phyloP scores from a whole-genome alignment of 2,113 vertebrate species.

The Echinops telfairi region DNA sequence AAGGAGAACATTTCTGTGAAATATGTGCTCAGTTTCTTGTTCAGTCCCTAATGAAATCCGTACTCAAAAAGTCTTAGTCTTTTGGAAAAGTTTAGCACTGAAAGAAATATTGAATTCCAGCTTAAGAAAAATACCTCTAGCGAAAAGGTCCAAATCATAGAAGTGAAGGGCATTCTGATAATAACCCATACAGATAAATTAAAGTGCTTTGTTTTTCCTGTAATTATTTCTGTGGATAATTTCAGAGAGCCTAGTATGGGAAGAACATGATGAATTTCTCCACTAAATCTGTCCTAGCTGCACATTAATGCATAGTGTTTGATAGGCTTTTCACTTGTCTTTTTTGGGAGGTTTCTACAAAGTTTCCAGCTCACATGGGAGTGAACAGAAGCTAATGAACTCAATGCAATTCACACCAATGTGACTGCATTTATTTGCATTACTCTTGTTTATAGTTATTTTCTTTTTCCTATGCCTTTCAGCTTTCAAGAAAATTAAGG shows the following conservation, averaged over 20 bases:
- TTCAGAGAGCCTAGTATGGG: constrained; percentile 49
- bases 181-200: constrained; percentile 69
- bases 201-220: constrained; percentile 64
- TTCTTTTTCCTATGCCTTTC: constrained; percentile 25
- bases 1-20: constrained; percentile 77
- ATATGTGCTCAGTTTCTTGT: constrained; percentile 72
- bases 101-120: constrained; percentile 66
- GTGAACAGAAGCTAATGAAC: constrained; percentile 70
- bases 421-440: constrained; percentile 53
- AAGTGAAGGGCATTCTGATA: constrained; percentile 59
- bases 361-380: constrained; percentile 61
- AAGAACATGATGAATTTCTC: constrained; percentile 63
- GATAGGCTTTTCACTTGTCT: constrained; percentile 57
- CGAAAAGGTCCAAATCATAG: constrained; percentile 61
- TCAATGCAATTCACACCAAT: constrained; percentile 10
- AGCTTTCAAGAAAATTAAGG: neutral
- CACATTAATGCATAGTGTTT: constrained; percentile 68
- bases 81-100: constrained; percentile 75
- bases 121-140: constrained; percentile 63
- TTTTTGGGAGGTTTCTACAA: constrained; percentile 28
- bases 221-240: constrained; percentile 72
- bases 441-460: constrained; percentile 22
- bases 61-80: constrained; percentile 57
- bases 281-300: constrained; percentile 55
- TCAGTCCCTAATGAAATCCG: constrained; percentile 74